These are phyloP conservation scores for Arnoldichthys spilopterus DNA, from an alignment of 2,797 vertebrate species.

Conservation along the genomic window DNA sequence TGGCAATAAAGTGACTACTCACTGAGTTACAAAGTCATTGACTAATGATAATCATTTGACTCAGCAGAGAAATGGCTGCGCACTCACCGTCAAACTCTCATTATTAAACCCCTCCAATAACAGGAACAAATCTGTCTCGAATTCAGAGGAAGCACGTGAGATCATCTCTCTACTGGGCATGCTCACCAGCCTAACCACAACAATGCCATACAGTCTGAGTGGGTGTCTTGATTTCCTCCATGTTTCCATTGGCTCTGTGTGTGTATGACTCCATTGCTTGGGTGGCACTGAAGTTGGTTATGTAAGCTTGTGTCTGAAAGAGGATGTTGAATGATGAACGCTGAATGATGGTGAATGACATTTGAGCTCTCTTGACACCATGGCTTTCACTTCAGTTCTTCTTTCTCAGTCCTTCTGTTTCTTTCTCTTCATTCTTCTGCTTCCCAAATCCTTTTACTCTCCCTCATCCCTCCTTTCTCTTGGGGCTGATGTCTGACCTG, in stretches of 20 bases:
- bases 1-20: conserved; percentile 18
- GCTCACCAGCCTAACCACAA: conserved; percentile 68
- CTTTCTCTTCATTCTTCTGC: conserved; percentile 33
- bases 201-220: conserved; percentile 70
- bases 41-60: conserved; percentile 51
- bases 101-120: conserved; percentile 46
- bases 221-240: conserved; percentile 63
- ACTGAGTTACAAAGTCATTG: conserved; percentile 33
- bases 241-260: conserved; percentile 71
- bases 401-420: conserved; percentile 24
- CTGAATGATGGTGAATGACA: conserved; percentile 32
- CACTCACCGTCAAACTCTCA: conserved; percentile 15
- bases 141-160: conserved; percentile 53
- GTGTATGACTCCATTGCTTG: conserved; percentile 72
- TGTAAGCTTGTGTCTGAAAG: conserved; percentile 63
- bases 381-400: conserved; percentile 17
- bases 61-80: conserved; percentile 50
- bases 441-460: conserved; percentile 12
- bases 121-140: conserved; percentile 47
- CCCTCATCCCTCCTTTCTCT: not conserved
- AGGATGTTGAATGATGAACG: conserved; percentile 52
- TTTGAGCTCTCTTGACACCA: not conserved
- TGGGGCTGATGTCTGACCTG: conserved; percentile 4
- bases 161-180: conserved; percentile 71
- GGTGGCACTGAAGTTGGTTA: conserved; percentile 51